Evolutionary conservation across 2,888 invertebrate species (phyloP).

Genomic region (Eledona agricola): DNA sequence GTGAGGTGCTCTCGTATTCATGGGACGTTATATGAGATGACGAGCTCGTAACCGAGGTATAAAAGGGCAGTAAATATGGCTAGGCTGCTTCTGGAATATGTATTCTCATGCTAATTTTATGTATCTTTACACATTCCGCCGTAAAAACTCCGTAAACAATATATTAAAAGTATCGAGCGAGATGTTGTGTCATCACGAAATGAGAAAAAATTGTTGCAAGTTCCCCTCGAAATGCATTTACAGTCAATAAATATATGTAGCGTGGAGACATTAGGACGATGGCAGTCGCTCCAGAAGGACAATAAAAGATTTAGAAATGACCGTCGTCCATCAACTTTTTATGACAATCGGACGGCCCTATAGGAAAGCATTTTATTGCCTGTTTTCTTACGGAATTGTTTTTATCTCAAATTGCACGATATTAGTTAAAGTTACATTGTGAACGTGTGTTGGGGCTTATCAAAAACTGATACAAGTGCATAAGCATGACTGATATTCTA

Average conservation of each 20-base stretch:
- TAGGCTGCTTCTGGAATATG: conserved; percentile 53
- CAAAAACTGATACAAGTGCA: conserved; percentile 1
- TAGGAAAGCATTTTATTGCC: conserved; percentile 47
- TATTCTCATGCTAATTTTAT: conserved; percentile 57
- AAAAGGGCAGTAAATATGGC: conserved; percentile 59
- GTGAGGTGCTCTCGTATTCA: conserved; percentile 57
- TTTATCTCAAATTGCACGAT: conserved; percentile 44
- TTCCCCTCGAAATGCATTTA: too few species aligned
- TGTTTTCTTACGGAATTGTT: conserved; percentile 50
- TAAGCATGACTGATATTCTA: conserved; percentile 5
- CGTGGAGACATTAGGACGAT: conserved; percentile 35
- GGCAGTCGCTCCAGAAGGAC: conserved; percentile 46
- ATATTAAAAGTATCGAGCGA: conserved; percentile 33
- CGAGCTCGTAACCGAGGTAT: conserved; percentile 57
- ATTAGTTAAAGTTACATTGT: conserved; percentile 28
- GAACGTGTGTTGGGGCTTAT: neutral
- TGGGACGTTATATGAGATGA: conserved; percentile 58
- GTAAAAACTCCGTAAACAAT: conserved; percentile 38
- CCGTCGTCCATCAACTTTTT: conserved; percentile 54
- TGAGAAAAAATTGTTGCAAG: too few species aligned
- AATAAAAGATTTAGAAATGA: conserved; percentile 52
- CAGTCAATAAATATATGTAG: conserved; percentile 33
- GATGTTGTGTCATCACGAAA: too few species aligned
- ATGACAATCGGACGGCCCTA: conserved; percentile 55
- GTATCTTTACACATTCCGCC: conserved; percentile 41